Conservation (phyloP, 1,140 invertebrate species). For the Drosophila subpulchrella region DNA sequence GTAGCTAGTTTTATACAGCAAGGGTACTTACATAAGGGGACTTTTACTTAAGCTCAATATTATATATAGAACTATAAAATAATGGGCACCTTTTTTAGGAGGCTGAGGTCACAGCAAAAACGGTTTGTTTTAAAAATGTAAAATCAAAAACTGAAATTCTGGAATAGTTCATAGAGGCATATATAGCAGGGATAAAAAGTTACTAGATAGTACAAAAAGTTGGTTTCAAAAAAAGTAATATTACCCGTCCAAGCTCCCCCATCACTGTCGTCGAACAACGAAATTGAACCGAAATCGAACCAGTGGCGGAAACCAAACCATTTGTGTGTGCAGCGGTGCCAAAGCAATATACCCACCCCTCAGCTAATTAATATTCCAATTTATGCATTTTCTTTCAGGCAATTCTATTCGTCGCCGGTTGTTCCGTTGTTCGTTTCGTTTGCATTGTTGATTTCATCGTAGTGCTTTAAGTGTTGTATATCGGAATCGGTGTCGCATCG, state of each 20-base stretch:
- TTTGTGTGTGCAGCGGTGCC: conserved; percentile 58
- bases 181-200: too few relatives aligned
- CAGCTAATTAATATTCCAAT: conserved; percentile 59
- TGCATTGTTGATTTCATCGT: conserved; percentile 34
- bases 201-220: too few relatives aligned
- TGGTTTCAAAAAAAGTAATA: neutral
- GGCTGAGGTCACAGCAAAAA: too few relatives aligned
- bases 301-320: conserved; percentile 51
- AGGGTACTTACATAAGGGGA: neutral
- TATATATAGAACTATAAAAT: too few relatives aligned
- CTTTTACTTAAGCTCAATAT: neutral
- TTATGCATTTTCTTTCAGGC: conserved; percentile 64
- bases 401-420: conserved; percentile 56
- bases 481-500: conserved; percentile 14
- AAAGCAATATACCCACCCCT: conserved; percentile 23
- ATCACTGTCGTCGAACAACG: conserved; percentile 6
- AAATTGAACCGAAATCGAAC: conserved; percentile 16
- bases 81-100: too few relatives aligned
- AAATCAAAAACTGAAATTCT: neutral
- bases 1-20: neutral
- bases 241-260: neutral
- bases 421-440: conserved; percentile 19
- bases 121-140: neutral
- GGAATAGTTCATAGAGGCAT: neutral
- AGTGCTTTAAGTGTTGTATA: conserved; percentile 36